Evolutionary conservation across 2,113 vertebrate genomes (phyloP).

Genomic region (Tachuris rubrigastra): DNA sequence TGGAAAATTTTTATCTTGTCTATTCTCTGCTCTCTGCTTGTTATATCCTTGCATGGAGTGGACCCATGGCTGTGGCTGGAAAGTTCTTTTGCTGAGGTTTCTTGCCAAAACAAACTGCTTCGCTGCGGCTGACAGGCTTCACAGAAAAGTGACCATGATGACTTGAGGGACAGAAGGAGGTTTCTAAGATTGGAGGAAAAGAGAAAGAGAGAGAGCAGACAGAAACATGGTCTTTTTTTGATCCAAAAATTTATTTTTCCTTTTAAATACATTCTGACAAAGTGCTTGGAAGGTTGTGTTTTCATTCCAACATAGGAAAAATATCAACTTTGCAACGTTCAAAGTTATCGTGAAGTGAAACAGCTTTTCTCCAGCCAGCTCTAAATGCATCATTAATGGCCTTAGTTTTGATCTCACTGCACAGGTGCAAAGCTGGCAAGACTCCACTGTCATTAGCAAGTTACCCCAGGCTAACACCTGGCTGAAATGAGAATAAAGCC

Average conservation of each 20-base stretch:
- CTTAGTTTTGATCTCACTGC: conserved; percentile 40
- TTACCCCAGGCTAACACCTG: conserved; percentile 63
- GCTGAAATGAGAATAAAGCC: conserved; percentile 33
- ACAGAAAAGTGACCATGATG: background rate
- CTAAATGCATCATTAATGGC: conserved; percentile 38
- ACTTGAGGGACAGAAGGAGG: background rate
- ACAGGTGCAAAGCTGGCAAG: conserved; percentile 57
- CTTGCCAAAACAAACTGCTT: background rate
- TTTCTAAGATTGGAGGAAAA: background rate
- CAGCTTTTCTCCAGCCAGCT: conserved; percentile 23
- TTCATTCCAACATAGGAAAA: conserved; percentile 19
- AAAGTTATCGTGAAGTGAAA: conserved; percentile 23
- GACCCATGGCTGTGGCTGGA: background rate
- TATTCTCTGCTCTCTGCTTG: background rate
- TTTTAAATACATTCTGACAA: background rate
- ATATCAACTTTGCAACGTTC: background rate
- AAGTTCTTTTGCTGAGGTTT: background rate
- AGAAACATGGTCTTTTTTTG: background rate
- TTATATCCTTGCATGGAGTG: background rate
- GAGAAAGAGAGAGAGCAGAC: background rate
- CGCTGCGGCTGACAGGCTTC: background rate
- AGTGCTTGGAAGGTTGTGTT: background rate
- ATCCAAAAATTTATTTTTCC: background rate
- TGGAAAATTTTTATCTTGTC: background rate
- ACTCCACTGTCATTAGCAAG: conserved; percentile 9